A percentile compares a stretch with the other conserved stretches of the same genome.
Evolutionary conservation across 2,797 vertebrate species (phyloP).

Genomic region (Naso thynnoides): DNA sequence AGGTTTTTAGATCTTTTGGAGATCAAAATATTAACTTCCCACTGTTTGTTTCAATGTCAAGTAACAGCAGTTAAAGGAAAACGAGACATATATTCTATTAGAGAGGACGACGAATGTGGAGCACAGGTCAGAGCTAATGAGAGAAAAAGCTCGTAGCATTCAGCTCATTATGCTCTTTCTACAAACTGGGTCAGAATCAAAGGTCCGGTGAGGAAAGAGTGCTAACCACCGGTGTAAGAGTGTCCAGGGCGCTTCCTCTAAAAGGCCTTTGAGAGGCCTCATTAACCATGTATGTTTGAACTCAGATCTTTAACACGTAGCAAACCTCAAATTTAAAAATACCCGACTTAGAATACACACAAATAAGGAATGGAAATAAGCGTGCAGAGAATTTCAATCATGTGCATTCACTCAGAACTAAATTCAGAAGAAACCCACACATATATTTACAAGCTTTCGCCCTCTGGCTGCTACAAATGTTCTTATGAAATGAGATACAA

Average conservation of each 20-base stretch:
- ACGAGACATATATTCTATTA: constrained; percentile 19
- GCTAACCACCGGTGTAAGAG: constrained; percentile 56
- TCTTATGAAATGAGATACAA: constrained; percentile 4
- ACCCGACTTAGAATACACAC: constrained; percentile 6
- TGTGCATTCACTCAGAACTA: not conserved
- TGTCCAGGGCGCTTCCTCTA: constrained; percentile 46
- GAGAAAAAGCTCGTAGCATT: constrained; percentile 45
- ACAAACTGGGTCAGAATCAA: constrained; percentile 61
- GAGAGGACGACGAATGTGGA: constrained; percentile 27
- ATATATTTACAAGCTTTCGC: not conserved
- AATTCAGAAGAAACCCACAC: not conserved
- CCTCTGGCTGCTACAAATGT: constrained; percentile 14
- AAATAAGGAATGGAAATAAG: constrained; percentile 19
- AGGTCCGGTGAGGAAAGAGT: constrained; percentile 45
- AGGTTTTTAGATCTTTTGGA: constrained; percentile 45
- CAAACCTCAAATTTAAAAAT: constrained; percentile 34
- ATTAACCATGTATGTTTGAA: constrained; percentile 57
- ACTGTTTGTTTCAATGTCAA: constrained; percentile 32
- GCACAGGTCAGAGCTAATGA: constrained; percentile 57
- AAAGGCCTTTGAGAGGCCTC: constrained; percentile 62
- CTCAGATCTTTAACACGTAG: constrained; percentile 16
- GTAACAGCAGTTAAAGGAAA: constrained; percentile 2
- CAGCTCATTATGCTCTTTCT: constrained; percentile 59
- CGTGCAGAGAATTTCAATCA: constrained; percentile 26
- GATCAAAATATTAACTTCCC: constrained; percentile 47